Percentiles rank a stretch among this genome's conserved stretches.
phyloP scores from a whole-genome alignment of 1,140 invertebrate genomes.

The Papilio polyxenes region DNA sequence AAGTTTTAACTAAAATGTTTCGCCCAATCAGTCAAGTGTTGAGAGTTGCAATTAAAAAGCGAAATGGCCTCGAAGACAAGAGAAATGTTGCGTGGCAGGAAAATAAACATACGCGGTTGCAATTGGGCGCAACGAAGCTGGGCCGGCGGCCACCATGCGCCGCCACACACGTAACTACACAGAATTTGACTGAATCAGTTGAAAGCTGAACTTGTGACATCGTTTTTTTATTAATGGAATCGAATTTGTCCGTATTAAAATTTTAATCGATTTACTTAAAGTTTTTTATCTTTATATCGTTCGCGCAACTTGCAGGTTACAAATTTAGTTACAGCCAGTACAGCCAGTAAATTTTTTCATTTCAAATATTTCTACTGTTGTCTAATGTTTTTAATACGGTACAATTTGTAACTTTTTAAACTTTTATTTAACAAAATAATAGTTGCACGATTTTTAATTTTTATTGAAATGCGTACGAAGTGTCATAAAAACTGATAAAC shows the following conservation, averaged over 20 bases:
- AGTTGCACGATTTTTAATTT: too few relatives aligned
- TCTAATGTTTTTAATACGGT: too few relatives aligned
- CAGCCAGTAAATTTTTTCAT: too few relatives aligned
- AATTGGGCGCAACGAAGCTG: slow-evolving; percentile 59
- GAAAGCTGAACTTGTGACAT: not conserved
- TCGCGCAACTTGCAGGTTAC: too few relatives aligned
- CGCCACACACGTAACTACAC: slow-evolving; percentile 56
- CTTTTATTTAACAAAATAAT: too few relatives aligned
- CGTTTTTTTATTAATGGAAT: not conserved
- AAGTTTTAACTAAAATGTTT: slow-evolving; percentile 30
- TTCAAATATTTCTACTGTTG: too few relatives aligned
- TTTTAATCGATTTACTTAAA: too few relatives aligned
- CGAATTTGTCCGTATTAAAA: too few relatives aligned
- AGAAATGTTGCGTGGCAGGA: slow-evolving; percentile 61
- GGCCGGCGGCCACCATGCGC: slow-evolving; percentile 41
- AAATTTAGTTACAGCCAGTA: too few relatives aligned
- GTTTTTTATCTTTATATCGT: too few relatives aligned
- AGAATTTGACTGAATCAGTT: slow-evolving; percentile 46
- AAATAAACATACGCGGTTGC: slow-evolving; percentile 58
- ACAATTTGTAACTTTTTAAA: too few relatives aligned
- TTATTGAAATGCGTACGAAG: not conserved
- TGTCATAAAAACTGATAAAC: not conserved
- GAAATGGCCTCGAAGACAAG: slow-evolving; percentile 52
- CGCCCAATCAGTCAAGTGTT: slow-evolving; percentile 52
- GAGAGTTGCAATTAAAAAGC: slow-evolving; percentile 68